phyloP scores from a whole-genome alignment of 2,113 vertebrate species.

The Oreochromis spilurus region DNA sequence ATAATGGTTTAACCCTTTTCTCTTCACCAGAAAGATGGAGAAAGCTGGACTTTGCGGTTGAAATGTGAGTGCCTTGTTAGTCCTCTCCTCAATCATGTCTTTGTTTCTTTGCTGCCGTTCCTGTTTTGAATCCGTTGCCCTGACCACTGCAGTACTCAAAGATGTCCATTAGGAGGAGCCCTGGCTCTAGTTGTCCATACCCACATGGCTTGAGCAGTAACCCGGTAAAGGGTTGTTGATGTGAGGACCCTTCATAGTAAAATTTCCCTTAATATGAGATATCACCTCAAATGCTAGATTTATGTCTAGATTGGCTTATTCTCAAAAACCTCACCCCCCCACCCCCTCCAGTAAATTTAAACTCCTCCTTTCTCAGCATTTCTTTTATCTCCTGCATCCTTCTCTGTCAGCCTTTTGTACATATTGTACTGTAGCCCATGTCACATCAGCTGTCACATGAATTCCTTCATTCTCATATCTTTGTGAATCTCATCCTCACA shows the following conservation, averaged over 20 bases:
- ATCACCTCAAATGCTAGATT: constrained; percentile 15
- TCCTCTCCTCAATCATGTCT: background rate
- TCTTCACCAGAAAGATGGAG: background rate
- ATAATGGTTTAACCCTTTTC: background rate
- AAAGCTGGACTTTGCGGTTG: background rate
- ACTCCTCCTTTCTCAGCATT: background rate
- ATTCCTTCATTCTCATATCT: background rate
- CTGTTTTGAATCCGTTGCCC: background rate
- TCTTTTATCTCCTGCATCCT: background rate
- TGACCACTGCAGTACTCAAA: background rate
- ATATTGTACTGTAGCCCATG: background rate
- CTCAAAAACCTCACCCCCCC: background rate
- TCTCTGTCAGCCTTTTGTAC: background rate
- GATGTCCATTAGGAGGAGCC: constrained; percentile 37
- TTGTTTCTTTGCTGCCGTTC: background rate
- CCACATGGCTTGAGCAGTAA: background rate
- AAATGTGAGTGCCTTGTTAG: background rate
- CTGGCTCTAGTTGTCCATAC: background rate
- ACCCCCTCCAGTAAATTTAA: background rate
- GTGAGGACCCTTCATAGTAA: constrained; percentile 2
- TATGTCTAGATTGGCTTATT: constrained; percentile 25
- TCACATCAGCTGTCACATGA: background rate
- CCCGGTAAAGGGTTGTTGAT: background rate
- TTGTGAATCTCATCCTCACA: background rate
- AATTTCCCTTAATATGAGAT: constrained; percentile 28